Evolutionary conservation across 92 coral and sea anemone species (phyloP), one percentile per base, ranked within the genome.

Genomic region (Plumapathes pennacea): DNA sequence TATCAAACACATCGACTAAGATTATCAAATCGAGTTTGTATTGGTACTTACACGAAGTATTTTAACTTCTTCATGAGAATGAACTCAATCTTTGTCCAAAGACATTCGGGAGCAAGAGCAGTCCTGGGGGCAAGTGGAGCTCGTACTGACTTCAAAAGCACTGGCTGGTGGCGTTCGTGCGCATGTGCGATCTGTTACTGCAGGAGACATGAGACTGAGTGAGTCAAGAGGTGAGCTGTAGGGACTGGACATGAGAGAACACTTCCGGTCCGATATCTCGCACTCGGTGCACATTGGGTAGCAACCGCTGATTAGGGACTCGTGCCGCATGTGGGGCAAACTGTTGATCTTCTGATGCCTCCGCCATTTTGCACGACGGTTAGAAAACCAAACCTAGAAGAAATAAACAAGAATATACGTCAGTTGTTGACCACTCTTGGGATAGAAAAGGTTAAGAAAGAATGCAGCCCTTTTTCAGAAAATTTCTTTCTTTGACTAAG

Each of bases 281-380:
- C 96, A 94, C 37, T 94, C 99, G 13, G 82, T 82, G 71, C 99
- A 94, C 89, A 89, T 66, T 10, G 96, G 99, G 61, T 66, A 94
- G 50, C 91, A 94, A 48, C 96, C 80, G 43, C 89, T 89, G 49
- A 94, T 69, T 34, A 94, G 67, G 2, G 99, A 88, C 21, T 76
- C 66, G 40, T 76, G 96, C 31, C 96, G 78, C 81, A 94, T 76
- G 29, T 89, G 90, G 3, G 96, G 99, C 64, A 94, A 52, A 64
- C 80, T 94, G 66, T 83, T 83, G 54, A 94, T 94, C 54, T 94
- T 94, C 53, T 89, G 96, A 52, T 94, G 96, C 23, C 99, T 85
- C 25, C 99, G 90, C 99, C 99, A 94, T 71, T 94, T 94, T 42
- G 99, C 99, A 20, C 99, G 85, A 32, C 99, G 88, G 69, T 94